phyloP scores from a whole-genome alignment of 2,113 vertebrate genomes.

The Pteronura brasiliensis region DNA sequence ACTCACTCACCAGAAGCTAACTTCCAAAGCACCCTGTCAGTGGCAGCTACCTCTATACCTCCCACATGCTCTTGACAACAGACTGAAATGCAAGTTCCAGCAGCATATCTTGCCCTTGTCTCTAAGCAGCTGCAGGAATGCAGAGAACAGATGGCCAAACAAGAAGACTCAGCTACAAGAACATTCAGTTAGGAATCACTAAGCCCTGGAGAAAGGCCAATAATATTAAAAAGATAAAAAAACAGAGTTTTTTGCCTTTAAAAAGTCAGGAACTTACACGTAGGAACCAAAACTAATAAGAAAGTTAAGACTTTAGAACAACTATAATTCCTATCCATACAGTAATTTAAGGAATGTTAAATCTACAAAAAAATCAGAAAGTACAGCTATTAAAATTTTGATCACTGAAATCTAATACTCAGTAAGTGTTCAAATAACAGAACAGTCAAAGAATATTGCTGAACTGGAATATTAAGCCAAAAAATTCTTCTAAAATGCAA shows the following conservation, averaged over 20 bases:
- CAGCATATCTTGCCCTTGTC: background rate
- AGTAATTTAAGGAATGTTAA: background rate
- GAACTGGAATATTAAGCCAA: background rate
- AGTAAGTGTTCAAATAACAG: background rate
- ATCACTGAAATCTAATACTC: background rate
- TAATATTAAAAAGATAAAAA: background rate
- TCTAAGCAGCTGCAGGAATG: background rate
- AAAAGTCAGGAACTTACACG: background rate
- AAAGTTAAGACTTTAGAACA: background rate
- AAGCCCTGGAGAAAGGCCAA: background rate
- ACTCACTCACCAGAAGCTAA: background rate
- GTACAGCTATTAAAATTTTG: background rate
- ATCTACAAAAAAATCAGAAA: background rate
- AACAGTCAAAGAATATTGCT: background rate
- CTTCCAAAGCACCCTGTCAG: background rate
- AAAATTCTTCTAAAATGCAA: background rate
- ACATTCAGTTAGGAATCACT: background rate
- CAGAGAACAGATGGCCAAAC: background rate
- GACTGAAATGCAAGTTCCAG: background rate
- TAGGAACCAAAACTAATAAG: background rate
- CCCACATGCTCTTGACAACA: background rate
- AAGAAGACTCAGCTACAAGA: background rate
- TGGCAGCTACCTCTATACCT: background rate
- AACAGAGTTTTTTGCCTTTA: background rate
- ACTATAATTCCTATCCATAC: background rate